Base-by-base conservation (phyloP, 2,797 vertebrate species). In the Pteronotus mesoamericanus region DNA sequence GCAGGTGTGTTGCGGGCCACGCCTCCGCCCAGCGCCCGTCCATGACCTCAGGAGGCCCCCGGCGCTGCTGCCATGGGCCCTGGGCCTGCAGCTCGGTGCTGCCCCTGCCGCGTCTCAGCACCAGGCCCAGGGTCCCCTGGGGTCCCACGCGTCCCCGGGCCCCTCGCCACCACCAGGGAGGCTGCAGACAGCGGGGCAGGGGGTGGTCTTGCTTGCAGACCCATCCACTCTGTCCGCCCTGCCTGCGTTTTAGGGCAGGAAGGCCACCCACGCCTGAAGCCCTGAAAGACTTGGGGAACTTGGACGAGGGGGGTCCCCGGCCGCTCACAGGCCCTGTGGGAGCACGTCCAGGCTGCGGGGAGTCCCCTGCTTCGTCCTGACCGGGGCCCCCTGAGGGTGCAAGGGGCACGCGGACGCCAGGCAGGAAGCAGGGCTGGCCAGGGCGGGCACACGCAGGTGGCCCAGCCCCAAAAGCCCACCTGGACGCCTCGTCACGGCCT, bases 161-260 rank as follows among this genome's bases (percentile, higher is more conserved):
- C 79, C 55, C 12, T 14, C 4, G 5, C 72, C 34, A 3, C 10
- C 11, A 3, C 39, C 32, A 5, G 1, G 44, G 14, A 44, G 9
- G 57, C 32, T 5, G 15, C 18, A 3, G 24, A 5, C 8, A n/a
- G n/a, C n/a, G n/a, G n/a, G n/a, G n/a, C n/a, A n/a, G 0, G 1
- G 1, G 3, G 15, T 51, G 6, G 6, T 2, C 26, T 26, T 21
- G 6, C 9, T 5, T 3, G 2, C 37, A 14, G 2, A 7, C 18
- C 29, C 42, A 29, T 51, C 5, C 2, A 14, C 32, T 5, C 16
- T 6, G 0, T 5, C 34, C 0, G 16, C 15, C 0, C 9, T 5
- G 1, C 68, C 22, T 22, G 5, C 32, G 14, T 16, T 5, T 29
- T 1, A 2, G 1, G 24, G 64, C 42, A 42, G 34, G 15, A 42